phyloP scores from a whole-genome alignment of 2,888 invertebrate genomes.

The Bombyx huttoni region DNA sequence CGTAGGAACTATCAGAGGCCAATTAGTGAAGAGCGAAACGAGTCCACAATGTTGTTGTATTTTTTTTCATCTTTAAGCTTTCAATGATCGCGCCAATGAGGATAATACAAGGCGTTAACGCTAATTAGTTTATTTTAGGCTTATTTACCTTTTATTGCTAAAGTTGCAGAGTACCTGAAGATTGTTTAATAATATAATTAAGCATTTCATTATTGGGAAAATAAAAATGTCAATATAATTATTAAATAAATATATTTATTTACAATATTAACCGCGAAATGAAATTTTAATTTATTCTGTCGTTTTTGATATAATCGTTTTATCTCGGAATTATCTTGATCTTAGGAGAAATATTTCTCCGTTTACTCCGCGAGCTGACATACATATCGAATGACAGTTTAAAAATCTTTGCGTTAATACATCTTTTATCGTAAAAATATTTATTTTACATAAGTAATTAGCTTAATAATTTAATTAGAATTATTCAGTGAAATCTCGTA shows the following conservation, averaged over 20 bases:
- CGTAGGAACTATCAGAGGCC: neutral
- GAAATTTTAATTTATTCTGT: conserved; percentile 43
- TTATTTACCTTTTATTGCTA: no score
- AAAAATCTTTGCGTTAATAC: conserved; percentile 58
- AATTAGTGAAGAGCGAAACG: neutral
- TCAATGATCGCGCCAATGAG: no score
- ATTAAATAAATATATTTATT: conserved; percentile 73
- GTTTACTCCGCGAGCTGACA: conserved; percentile 27
- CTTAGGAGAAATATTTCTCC: conserved; percentile 20
- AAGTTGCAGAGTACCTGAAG: no score
- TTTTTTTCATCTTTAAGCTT: no score
- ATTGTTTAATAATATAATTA: no score
- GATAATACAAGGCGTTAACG: no score
- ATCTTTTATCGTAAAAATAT: conserved; percentile 52
- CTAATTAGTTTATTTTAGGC: no score
- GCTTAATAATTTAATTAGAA: conserved; percentile 23
- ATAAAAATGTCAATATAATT: conserved; percentile 43
- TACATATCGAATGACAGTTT: conserved; percentile 35
- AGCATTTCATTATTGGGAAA: conserved; percentile 5
- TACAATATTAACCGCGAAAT: conserved; percentile 60
- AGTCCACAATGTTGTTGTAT: no score
- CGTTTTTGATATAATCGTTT: conserved; percentile 43
- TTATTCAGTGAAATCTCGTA: neutral
- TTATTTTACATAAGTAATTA: conserved; percentile 42
- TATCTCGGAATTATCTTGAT: conserved; percentile 28